Base-by-base conservation (phyloP, 1,140 invertebrate species). In the Sycobia sp. region DNA sequence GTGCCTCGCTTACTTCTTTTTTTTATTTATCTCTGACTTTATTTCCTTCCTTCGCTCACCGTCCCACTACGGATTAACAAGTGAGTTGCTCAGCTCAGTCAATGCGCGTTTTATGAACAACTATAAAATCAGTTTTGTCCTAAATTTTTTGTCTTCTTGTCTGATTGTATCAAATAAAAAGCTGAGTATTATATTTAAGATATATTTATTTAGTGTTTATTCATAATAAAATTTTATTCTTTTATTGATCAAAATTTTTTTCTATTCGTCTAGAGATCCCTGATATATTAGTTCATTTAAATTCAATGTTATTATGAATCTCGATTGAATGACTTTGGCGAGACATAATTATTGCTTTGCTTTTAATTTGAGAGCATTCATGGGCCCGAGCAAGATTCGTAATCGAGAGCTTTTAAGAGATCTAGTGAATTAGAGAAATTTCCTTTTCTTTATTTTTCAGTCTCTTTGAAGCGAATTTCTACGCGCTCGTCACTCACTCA, bases 61-160 rank as follows among this genome's bases (percentile, higher is more conserved):
- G 69, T 73, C 69, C 70, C 65, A 64, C 65, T 44, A 54, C 63
- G 65, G 76, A 77, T 77, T 76, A 79, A 68, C 69, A 65, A 68
- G 73, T 71, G 58, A 66, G 47, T 65, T 46, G 43, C 38, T 41
- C 68, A 66, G 71, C 67, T 54, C 44, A 50, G 53, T 61, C 63
- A 68, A 69, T 69, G 66, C 62, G 62, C 67, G 54, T 60, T 69
- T 64, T 71, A 72, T 72, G 72, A 72, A 68, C 67, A 69, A 70
- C 20, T 25, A 10, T 13, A 8, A 47, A 57, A 47, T 47, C 43
- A 47, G 29, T 27, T 41, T 22, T 5, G n/a, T n/a, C n/a, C n/a
- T n/a, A n/a, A n/a, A n/a, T n/a, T n/a, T n/a, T n/a, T n/a, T n/a
- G n/a, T n/a, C n/a, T n/a, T n/a, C n/a, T n/a, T n/a, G n/a, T n/a